Evolutionary conservation across 2,888 invertebrate species (phyloP), one percentile per base, ranked within the genome.

Genomic region (Aphodius sticticus): DNA sequence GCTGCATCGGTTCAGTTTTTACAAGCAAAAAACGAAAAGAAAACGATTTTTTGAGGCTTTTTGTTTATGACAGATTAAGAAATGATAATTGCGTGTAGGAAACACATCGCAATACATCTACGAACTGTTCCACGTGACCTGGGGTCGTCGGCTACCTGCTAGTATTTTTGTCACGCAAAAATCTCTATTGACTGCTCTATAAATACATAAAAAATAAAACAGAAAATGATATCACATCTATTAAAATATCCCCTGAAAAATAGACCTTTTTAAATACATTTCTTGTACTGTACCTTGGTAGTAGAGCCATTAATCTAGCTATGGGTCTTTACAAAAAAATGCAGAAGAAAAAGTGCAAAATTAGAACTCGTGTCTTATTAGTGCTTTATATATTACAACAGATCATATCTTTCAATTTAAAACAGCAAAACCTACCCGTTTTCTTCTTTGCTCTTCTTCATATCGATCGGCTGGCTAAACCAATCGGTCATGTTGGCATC

Each of bases 231-330:
- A 26, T 26, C 3, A 26, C 26, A 26, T 26, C 2, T 26, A 3
- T 26, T 26, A 26, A 26, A 26, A 26, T 26, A 26, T 26, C 6
- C 7, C 16, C 53, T 76, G 26, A 14, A 37, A 76, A 76, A 38
- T 76, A 36, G 15, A 15, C 26, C 75, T 9, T 79, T 72, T 79
- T 81, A 76, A 77, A 77, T 78, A 79, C 78, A 80, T 76, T 76
- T 82, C 83, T 84, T 12, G 78, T 91, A 93, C 93, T 92, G 94
- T 97, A 97, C 97, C 97, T 97, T 94, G 96, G 95, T 92, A 96
- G 92, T 90, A 96, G 93, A 92, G 96, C 95, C 93, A 96, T 96
- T 94, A 96, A 94, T 92, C 95, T 95, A 91, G 96, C 96, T 92
- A 97, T 96, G 91, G 96, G 96, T 91, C 94, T 81, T 81, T 78